Base-by-base conservation (phyloP, 2,113 vertebrate species). In the Willisornis vidua region DNA sequence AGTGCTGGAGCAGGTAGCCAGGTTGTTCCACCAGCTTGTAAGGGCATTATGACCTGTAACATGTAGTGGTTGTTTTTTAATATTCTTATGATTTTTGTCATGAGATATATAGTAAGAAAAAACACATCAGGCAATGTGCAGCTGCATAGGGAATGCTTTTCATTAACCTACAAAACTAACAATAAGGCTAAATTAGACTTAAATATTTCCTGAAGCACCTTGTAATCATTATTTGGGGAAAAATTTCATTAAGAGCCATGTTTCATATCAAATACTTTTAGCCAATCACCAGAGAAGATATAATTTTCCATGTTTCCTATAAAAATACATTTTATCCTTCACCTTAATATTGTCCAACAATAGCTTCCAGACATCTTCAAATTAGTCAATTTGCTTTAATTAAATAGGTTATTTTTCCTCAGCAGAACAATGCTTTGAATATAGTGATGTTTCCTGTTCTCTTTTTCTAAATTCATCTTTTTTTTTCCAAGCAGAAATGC, bases 131-230 rank as follows among this genome's bases (percentile, higher is more conserved):
- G 49, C 52, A 73, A 37, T 48, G 28, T 78, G 76, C 57, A 84
- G 76, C 62, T 96, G 83, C 65, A 65, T 52, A 71, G 88, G 83
- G 61, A 93, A 72, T 90, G 70, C 35, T 96, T 81, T 93, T 93
- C 88, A 93, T 95, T 97, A 93, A 93, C 76, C 80, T 94, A 78
- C 57, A 92, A 87, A 31, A 76, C 37, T 54, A 54, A 65, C 77
- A 94, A 90, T 93, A 94, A 95, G 84, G 49, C 75, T 82, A 89
- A 90, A 96, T 96, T 92, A 84, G 73, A 89, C 58, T 72, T 94
- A 89, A 94, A 75, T 86, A 89, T 90, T 96, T 94, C 90, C 93
- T 87, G 86, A 94, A 96, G 68, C 46, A 29, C 73, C 90, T 80
- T 93, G 62, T 76, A 84, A 89, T 95, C 76, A 90, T 94, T 95